Conservation (phyloP, 2,888 invertebrate species). For the Therioaphis trifolii region DNA sequence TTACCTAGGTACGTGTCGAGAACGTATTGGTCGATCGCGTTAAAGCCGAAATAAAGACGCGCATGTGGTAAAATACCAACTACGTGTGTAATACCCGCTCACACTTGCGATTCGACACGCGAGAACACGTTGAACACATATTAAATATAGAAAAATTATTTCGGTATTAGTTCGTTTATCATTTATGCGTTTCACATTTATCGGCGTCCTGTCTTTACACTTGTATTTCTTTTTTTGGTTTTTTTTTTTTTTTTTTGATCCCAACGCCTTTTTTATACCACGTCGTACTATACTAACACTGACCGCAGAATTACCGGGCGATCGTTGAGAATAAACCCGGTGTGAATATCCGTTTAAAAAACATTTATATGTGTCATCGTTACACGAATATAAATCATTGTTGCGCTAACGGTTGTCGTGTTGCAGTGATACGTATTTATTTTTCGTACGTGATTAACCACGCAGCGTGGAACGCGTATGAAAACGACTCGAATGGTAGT, state of each 20-base stretch:
- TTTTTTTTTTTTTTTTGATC: not conserved
- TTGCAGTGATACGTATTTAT: not conserved
- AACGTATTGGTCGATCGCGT: too few relatives aligned
- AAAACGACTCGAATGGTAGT: too few relatives aligned
- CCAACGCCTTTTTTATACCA: not conserved
- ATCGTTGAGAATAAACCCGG: not conserved
- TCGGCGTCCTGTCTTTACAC: too few relatives aligned
- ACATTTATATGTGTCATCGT: constrained; percentile 12
- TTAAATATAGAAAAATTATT: constrained; percentile 11
- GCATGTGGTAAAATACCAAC: too few relatives aligned
- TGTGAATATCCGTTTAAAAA: not conserved
- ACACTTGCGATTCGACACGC: too few relatives aligned
- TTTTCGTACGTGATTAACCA: not conserved
- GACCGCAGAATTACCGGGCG: not conserved
- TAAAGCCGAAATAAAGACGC: too few relatives aligned
- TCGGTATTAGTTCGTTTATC: not conserved
- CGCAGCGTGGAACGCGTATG: too few relatives aligned
- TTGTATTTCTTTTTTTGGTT: constrained; percentile 1
- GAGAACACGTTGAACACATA: too few relatives aligned
- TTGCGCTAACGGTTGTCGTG: constrained; percentile 11
- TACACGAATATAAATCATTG: constrained; percentile 16
- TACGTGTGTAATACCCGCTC: too few relatives aligned
- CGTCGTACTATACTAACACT: too few relatives aligned
- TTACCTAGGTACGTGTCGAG: too few relatives aligned
- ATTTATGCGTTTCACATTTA: not conserved